These are phyloP conservation scores for Zapus hudsonius DNA, from an alignment of 2,113 vertebrate species.

Conservation along the genomic window DNA sequence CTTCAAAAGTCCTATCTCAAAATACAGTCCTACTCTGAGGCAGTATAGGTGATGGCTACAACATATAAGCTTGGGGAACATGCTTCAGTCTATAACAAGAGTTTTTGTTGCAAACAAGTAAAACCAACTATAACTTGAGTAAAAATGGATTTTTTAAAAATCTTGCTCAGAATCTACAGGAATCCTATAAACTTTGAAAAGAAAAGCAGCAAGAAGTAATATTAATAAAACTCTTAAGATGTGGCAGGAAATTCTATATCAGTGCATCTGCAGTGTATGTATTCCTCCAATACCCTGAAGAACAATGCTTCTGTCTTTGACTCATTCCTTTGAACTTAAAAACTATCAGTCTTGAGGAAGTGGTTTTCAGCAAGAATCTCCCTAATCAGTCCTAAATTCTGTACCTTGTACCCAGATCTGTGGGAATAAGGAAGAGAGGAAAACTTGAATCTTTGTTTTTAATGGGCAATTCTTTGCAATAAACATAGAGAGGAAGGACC, in stretches of 20 bases:
- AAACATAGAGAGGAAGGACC: neutral
- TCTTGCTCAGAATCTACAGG: neutral
- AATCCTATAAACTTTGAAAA: slow-evolving; percentile 24
- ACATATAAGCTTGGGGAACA: neutral
- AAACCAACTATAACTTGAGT: neutral
- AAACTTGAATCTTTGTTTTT: neutral
- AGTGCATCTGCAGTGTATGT: neutral
- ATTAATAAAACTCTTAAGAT: neutral
- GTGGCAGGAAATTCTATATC: neutral
- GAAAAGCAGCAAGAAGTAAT: neutral
- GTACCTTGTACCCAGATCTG: neutral
- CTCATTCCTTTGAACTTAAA: neutral
- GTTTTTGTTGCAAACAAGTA: neutral
- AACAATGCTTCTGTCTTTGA: neutral
- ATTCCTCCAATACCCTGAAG: neutral
- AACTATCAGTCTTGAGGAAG: neutral
- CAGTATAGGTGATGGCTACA: neutral
- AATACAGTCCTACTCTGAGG: neutral
- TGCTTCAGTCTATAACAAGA: neutral
- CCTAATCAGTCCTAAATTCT: neutral
- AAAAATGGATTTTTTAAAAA: neutral
- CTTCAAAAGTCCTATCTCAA: neutral
- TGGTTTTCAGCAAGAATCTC: neutral
- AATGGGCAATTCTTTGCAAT: neutral
- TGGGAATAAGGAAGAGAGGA: neutral